Percentiles rank a stretch among this genome's conserved stretches.
Conservation (phyloP, 2,113 vertebrate species). For the Peromyscus polionotus region DNA sequence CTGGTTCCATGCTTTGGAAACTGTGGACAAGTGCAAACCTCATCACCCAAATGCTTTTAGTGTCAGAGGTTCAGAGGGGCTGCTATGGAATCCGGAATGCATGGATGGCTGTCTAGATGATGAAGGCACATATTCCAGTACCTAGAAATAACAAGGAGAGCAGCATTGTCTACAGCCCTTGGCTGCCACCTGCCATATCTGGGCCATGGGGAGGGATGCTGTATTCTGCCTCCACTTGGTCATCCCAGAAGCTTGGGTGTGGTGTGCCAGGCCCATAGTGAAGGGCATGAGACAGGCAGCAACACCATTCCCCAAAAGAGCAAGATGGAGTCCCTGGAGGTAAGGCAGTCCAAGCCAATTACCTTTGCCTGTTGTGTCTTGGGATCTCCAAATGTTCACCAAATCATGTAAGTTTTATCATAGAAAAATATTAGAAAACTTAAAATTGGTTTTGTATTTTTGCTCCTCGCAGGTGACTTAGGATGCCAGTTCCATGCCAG, state of each 20-base stretch:
- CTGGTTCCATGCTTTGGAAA: constrained; percentile 79
- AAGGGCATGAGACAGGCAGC: not conserved
- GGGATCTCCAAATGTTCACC: not conserved
- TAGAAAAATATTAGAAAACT: constrained; percentile 72
- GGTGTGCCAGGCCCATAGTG: rapidly evolving
- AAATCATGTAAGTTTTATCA: constrained; percentile 63
- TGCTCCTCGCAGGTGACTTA: constrained; percentile 67
- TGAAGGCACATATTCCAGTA: constrained; percentile 87
- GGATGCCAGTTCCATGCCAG: constrained; percentile 50
- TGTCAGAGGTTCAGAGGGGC: constrained; percentile 58
- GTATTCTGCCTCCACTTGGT: rapidly evolving
- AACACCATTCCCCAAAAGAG: not conserved
- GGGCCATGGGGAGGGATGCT: not conserved
- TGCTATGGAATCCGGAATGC: constrained; percentile 81
- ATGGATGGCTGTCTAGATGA: constrained; percentile 69
- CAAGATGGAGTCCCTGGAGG: not conserved
- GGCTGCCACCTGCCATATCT: constrained; percentile 3
- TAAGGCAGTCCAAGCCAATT: not conserved
- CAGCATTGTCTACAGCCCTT: not conserved
- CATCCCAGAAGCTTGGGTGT: not conserved
- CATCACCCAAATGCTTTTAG: not conserved
- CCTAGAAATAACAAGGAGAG: not conserved
- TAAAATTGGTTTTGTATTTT: constrained; percentile 62
- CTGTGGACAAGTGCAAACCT: not conserved
- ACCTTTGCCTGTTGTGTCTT: not conserved